Evolutionary conservation across 2,113 vertebrate genomes (phyloP).

Genomic region (Oreocharis arfaki): DNA sequence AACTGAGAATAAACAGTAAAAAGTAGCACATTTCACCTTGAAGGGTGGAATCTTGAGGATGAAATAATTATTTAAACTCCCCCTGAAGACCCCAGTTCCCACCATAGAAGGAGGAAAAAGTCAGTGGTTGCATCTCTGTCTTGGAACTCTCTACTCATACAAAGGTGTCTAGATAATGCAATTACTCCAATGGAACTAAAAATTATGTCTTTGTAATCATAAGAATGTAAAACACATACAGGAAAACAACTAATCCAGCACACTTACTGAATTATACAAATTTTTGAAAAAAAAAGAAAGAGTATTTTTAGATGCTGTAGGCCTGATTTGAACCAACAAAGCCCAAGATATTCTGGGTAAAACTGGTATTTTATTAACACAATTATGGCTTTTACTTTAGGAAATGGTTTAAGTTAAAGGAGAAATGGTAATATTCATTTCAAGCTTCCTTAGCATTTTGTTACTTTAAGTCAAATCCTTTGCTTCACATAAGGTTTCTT

Average conservation of each 20-base stretch:
- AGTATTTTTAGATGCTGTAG: neutral
- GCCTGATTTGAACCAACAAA: neutral
- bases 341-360: neutral
- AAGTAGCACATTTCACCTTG: neutral
- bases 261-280: neutral
- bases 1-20: neutral
- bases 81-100: accelerated
- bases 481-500: neutral
- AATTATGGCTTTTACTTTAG: neutral
- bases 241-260: neutral
- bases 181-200: neutral
- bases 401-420: neutral
- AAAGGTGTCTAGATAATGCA: neutral
- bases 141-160: neutral
- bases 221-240: neutral
- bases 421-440: neutral
- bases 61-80: neutral
- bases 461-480: neutral
- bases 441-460: neutral
- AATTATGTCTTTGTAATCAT: neutral
- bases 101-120: neutral
- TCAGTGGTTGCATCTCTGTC: neutral
- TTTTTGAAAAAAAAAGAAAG: neutral
- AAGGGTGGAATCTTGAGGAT: neutral
- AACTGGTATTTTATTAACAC: neutral